Evolutionary conservation across 1,140 invertebrate genomes (phyloP).

Genomic region (Orius insidiosus): DNA sequence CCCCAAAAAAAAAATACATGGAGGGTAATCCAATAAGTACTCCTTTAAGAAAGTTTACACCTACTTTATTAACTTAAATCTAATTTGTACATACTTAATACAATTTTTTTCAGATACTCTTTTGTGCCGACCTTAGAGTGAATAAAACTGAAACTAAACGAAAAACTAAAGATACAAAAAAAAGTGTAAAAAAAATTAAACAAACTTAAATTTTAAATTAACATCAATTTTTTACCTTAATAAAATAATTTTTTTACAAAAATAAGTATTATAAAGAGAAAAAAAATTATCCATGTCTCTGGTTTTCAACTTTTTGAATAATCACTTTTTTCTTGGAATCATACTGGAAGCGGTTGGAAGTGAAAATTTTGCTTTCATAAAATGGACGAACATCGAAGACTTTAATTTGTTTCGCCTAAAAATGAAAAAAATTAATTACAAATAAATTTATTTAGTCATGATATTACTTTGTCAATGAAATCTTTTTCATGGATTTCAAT

Average conservation of each 20-base stretch:
- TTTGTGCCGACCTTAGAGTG: slow-evolving; percentile 55
- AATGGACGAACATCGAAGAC: slow-evolving; percentile 79
- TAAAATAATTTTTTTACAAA: too few relatives aligned
- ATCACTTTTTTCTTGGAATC: slow-evolving; percentile 71
- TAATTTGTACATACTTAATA: neutral
- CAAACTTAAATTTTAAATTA: too few relatives aligned
- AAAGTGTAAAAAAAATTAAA: too few relatives aligned
- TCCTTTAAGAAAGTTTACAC: too few relatives aligned
- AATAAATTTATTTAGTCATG: neutral
- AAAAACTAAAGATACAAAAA: too few relatives aligned
- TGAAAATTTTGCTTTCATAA: slow-evolving; percentile 83
- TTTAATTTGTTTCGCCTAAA: slow-evolving; percentile 80
- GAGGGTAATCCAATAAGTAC: too few relatives aligned
- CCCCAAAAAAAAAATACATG: neutral
- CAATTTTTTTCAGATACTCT: slow-evolving; percentile 41
- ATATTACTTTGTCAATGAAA: slow-evolving; percentile 58
- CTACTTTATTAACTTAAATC: neutral
- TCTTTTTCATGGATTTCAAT: slow-evolving; percentile 87
- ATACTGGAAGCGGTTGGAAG: slow-evolving; percentile 74
- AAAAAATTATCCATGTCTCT: too few relatives aligned
- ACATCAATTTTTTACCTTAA: too few relatives aligned
- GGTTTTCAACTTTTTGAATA: slow-evolving; percentile 45
- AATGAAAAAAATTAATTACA: slow-evolving; percentile 7
- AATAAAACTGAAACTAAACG: slow-evolving; percentile 29
- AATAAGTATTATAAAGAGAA: too few relatives aligned